A percentile compares a stretch with the other conserved stretches of the same genome.
phyloP scores from a whole-genome alignment of 2,797 vertebrate species.

The Sebastes trivittatus region DNA sequence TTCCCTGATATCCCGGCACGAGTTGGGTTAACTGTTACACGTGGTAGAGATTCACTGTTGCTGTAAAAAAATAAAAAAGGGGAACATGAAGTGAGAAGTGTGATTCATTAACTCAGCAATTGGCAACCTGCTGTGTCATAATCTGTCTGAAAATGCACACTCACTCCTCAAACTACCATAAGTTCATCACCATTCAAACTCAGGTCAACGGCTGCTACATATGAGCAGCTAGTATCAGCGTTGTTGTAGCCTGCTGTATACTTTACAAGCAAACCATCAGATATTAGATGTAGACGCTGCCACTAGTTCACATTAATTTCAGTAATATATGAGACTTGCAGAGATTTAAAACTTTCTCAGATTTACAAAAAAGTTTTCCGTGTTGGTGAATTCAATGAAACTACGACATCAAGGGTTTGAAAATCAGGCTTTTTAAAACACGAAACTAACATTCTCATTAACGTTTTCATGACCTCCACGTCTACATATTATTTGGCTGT shows the following conservation, averaged over 20 bases:
- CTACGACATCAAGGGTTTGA: background rate
- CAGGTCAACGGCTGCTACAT: background rate
- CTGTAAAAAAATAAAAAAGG: background rate
- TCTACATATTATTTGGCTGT: background rate
- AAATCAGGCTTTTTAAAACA: background rate
- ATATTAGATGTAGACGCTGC: background rate
- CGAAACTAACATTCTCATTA: background rate
- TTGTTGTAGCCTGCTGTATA: too few species aligned
- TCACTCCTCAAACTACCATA: background rate
- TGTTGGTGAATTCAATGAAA: background rate
- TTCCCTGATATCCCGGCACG: background rate
- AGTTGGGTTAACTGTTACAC: background rate
- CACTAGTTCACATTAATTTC: background rate
- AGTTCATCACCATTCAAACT: background rate
- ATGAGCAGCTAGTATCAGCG: background rate
- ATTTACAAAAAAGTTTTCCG: background rate
- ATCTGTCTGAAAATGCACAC: constrained; percentile 10
- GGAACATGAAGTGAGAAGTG: constrained; percentile 30
- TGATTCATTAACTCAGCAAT: constrained; percentile 41
- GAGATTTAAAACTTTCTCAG: background rate
- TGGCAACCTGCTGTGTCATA: constrained; percentile 41
- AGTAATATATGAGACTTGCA: background rate
- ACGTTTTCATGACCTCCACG: background rate
- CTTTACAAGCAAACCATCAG: background rate
- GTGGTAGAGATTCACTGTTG: background rate